These are phyloP conservation scores for Prinia subflava DNA, from an alignment of 2,113 vertebrate species.

Conservation along the genomic window DNA sequence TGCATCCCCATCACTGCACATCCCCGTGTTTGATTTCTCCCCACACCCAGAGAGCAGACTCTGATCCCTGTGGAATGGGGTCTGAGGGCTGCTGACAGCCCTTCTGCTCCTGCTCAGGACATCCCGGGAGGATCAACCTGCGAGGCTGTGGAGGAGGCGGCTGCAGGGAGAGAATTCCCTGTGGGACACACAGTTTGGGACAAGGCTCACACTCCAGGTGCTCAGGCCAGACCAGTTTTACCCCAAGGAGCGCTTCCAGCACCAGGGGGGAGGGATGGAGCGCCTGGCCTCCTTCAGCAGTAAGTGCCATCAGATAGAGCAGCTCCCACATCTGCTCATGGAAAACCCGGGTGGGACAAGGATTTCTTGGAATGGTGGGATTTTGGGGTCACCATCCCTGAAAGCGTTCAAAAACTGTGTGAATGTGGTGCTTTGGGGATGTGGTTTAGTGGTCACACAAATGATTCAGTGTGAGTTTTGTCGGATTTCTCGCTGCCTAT, in stretches of 20 bases:
- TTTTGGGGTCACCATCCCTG: not conserved
- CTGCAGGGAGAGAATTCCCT: not conserved
- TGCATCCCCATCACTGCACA: not conserved
- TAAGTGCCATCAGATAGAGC: constrained; percentile 63
- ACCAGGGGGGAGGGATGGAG: constrained; percentile 75
- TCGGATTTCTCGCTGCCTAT: not conserved
- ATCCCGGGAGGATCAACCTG: not conserved
- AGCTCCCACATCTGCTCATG: not conserved
- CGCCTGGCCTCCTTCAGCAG: constrained; percentile 87
- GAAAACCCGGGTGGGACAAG: not conserved
- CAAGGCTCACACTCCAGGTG: fast-evolving
- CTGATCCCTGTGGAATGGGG: not conserved
- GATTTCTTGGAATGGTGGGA: not conserved
- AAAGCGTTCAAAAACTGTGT: not conserved
- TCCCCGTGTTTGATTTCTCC: not conserved
- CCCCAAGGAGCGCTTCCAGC: not conserved
- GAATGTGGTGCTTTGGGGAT: not conserved
- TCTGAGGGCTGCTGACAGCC: not conserved
- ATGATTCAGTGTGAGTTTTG: not conserved
- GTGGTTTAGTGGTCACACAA: not conserved
- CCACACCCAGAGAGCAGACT: fast-evolving
- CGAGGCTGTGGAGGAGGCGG: fast-evolving
- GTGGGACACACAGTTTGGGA: not conserved
- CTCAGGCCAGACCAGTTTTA: not conserved
- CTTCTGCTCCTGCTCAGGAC: not conserved